Conservation (phyloP, 2,888 invertebrate genomes). For the Amphipyra tragopoginis region DNA sequence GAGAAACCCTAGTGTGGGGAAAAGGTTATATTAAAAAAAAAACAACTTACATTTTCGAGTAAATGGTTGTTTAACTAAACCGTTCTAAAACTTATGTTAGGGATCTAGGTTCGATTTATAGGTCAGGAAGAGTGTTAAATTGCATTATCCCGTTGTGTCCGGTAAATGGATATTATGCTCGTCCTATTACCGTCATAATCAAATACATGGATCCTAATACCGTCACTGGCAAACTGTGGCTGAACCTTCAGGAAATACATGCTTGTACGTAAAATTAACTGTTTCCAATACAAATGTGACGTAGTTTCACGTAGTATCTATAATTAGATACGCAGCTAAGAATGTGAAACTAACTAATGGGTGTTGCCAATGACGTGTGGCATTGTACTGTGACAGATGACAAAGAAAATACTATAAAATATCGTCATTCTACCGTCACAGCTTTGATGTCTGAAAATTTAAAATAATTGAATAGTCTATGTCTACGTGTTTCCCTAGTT, state of each 20-base stretch:
- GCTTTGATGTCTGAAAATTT: conserved; percentile 47
- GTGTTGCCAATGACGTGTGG: conserved; percentile 43
- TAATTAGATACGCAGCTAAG: conserved; percentile 16
- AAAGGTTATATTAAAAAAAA: no score
- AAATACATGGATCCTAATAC: no score
- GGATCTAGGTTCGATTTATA: no score
- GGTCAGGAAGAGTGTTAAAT: no score
- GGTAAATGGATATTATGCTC: no score
- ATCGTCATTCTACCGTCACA: conserved; percentile 8
- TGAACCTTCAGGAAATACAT: background rate
- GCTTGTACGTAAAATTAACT: background rate
- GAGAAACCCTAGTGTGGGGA: no score
- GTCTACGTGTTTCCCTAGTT: background rate
- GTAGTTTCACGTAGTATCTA: background rate
- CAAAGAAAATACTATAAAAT: conserved; percentile 44
- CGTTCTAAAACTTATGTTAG: background rate
- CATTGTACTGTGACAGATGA: conserved; percentile 41
- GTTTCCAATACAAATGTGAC: background rate
- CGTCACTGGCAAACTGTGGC: no score
- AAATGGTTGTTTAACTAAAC: no score
- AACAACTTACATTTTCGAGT: no score
- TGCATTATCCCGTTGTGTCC: no score
- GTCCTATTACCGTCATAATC: no score
- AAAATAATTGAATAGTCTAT: conserved; percentile 29
- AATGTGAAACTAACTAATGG: conserved; percentile 27